Evolutionary conservation across 2,888 invertebrate genomes (phyloP).

Genomic region (Empis stercorea): DNA sequence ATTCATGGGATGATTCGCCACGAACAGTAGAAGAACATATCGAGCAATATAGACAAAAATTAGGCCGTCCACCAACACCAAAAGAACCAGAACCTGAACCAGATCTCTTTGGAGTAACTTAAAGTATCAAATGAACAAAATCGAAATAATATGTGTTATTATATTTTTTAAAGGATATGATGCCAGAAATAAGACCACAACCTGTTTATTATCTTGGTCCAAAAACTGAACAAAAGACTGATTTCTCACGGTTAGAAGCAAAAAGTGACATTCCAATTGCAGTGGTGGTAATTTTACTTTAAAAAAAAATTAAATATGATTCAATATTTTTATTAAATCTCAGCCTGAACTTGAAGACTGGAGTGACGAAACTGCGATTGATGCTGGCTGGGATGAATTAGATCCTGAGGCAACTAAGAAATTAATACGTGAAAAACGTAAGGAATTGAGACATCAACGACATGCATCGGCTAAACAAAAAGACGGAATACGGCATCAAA

Average conservation of each 20-base stretch:
- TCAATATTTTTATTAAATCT: no score
- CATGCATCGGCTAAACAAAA: constrained; percentile 12
- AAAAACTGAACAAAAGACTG: constrained; percentile 22
- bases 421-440: constrained; percentile 33
- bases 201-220: constrained; percentile 41
- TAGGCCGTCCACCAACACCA: constrained; percentile 35
- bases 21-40: constrained; percentile 48
- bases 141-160: neutral
- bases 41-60: constrained; percentile 45
- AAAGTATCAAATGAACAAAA: neutral
- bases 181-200: constrained; percentile 47
- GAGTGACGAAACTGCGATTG: constrained; percentile 36
- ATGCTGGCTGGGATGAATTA: constrained; percentile 40
- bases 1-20: constrained; percentile 47
- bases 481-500: no score
- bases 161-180: constrained; percentile 40
- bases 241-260: constrained; percentile 38
- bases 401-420: constrained; percentile 32
- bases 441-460: constrained; percentile 30
- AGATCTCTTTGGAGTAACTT: constrained; percentile 43
- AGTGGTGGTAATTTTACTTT: constrained; percentile 24
- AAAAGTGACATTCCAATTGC: constrained; percentile 36
- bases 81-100: constrained; percentile 36
- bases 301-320: neutral
- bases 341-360: constrained; percentile 43